Base-by-base conservation (phyloP, 2,797 vertebrate species). In the Luscinia megarhynchos region DNA sequence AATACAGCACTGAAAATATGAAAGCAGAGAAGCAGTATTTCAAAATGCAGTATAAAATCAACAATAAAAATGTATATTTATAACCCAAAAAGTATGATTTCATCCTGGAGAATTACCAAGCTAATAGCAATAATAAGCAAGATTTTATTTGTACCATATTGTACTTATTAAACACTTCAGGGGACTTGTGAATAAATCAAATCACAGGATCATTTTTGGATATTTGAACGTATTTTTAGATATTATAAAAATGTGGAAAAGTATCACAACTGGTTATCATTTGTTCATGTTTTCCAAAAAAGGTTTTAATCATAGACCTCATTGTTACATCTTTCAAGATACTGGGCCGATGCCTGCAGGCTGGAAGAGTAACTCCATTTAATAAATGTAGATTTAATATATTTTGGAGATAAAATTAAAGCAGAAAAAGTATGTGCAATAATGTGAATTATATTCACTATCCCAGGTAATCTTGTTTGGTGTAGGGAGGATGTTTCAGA, bases 61-160 rank as follows among this genome's bases (percentile, higher is more conserved):
- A 98, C 98, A 98, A 98, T 98, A 98, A 98, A 98, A 98, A 98
- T 96, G 97, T 98, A 96, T 98, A 98, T 98, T 98, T 98, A 98
- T 98, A 98, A 98, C 98, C 97, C 97, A 95, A 98, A 98, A 98
- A 98, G 97, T 98, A 98, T 98, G 98, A 98, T 98, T 98, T 98
- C 98, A 98, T 98, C 97, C 97, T 98, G 98, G 98, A 98, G 97
- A 98, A 98, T 98, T 98, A 98, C 98, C 98, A 98, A 98, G 84
- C 95, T 98, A 98, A 98, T 98, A 98, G 97, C 94, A 94, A 96
- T 98, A 98, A 98, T 98, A 98, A 98, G 98, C 96, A 97, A 97
- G 97, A 97, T 98, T 98, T 98, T 97, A 97, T 97, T 97, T 97
- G 96, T 97, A 96, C 97, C 98, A 98, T 98, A 98, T 98, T 98